Conservation (phyloP, 2,888 invertebrate genomes). For the Thyatira batis region DNA sequence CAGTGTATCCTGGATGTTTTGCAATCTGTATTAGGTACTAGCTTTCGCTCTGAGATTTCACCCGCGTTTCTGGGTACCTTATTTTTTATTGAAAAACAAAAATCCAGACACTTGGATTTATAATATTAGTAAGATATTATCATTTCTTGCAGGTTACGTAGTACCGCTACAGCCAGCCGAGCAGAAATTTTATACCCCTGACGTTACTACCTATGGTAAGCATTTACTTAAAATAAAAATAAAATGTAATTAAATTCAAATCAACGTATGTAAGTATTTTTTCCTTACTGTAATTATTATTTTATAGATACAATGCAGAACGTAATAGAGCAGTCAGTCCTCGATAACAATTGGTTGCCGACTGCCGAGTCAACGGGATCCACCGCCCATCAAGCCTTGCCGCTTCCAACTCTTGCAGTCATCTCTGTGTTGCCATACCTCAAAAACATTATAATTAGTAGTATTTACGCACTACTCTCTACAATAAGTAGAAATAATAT, state of each 20-base stretch:
- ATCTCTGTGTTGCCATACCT: conserved; percentile 53
- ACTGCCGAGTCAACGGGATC: conserved; percentile 72
- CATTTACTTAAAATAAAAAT: conserved; percentile 4
- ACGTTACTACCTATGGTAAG: conserved; percentile 76
- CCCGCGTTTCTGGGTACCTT: too few species aligned
- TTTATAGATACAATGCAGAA: conserved; percentile 76
- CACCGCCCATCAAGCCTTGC: conserved; percentile 44
- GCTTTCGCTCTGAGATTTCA: too few species aligned
- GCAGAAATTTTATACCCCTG: conserved; percentile 75
- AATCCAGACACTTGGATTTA: too few species aligned
- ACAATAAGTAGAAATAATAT: conserved; percentile 32
- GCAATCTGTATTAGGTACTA: too few species aligned
- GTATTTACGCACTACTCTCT: conserved; percentile 34
- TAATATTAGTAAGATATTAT: too few species aligned
- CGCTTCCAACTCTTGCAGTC: conserved; percentile 49
- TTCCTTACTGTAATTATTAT: conserved; percentile 11
- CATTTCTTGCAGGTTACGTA: conserved; percentile 54
- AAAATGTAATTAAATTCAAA: background rate
- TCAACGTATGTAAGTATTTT: background rate
- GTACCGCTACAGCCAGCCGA: conserved; percentile 75
- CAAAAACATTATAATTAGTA: conserved; percentile 38
- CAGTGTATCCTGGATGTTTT: too few species aligned
- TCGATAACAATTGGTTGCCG: conserved; percentile 78
- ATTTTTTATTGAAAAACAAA: too few species aligned
- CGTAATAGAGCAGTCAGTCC: conserved; percentile 77